Evolutionary conservation across 2,888 invertebrate genomes (phyloP), one percentile per base, ranked within the genome.

Genomic region (Prosapia bicincta): DNA sequence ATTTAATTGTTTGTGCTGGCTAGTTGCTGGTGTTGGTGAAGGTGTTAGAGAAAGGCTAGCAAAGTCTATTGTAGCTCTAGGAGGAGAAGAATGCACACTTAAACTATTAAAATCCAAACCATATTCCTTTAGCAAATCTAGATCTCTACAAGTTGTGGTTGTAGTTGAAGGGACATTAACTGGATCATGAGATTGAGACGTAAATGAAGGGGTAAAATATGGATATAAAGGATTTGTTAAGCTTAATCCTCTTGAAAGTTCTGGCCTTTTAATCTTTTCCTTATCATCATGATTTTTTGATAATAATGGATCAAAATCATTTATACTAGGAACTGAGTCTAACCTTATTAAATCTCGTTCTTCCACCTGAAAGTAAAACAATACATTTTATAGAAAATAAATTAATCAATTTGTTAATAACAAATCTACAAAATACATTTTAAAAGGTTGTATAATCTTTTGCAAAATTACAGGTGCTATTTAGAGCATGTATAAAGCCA

Each of bases 81-180:
- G 75, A 26, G 75, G 77, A n/a, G 75, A 74, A 2, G 71, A 54
- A 67, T 71, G 75, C 0, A 75, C 83, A 74, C 83, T 81, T 66
- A 84, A 71, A 75, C 77, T 76, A 80, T 88, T 86, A 83, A 92
- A 92, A 84, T 92, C 90, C 80, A 93, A 85, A 73, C 93, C 93
- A 82, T 93, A 93, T 81, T 93, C 92, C 81, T 90, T 89, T 79
- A 93, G 86, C 74, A 93, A 86, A 82, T 91, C 92, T 82, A 89
- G 88, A 82, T 92, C 92, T 77, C 87, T 85, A 20, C 26, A 26
- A 43, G 43, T 10, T 24, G 71, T 43, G 66, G 84, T 81, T 24
- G 71, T 43, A 67, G 84, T 81, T 77, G 83, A 84, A 85, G 80
- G 86, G 84, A 69, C 86, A 69, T 74, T 78, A 66, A 74, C 74